phyloP scores from a whole-genome alignment of 2,797 vertebrate species.

The Spinus pinus region DNA sequence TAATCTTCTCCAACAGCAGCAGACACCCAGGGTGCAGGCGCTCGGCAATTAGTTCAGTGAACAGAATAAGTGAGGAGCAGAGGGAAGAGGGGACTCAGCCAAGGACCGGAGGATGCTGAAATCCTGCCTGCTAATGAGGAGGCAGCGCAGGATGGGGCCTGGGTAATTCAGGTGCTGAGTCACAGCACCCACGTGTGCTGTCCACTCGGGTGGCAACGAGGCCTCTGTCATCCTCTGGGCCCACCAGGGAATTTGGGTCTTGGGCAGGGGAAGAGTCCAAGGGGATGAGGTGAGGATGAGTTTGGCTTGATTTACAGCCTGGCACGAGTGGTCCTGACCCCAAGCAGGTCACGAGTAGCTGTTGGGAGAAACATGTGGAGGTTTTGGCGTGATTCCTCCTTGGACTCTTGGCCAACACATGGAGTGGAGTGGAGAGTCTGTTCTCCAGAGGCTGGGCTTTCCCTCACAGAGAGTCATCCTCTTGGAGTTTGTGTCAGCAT shows the following conservation, averaged over 20 bases:
- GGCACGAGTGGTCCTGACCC: rapidly evolving
- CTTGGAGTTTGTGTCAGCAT: rapidly evolving
- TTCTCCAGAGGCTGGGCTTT: background rate
- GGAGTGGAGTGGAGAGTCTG: background rate
- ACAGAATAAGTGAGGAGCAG: conserved; percentile 8
- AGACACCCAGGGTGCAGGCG: conserved; percentile 54
- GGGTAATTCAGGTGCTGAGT: background rate
- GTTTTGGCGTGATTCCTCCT: background rate
- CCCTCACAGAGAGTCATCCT: rapidly evolving
- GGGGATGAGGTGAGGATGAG: background rate
- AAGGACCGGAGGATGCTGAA: background rate
- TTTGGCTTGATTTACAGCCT: background rate
- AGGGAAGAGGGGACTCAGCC: conserved; percentile 2
- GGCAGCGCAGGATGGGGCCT: background rate
- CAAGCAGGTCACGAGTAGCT: background rate
- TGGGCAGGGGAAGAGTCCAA: background rate
- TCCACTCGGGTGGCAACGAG: rapidly evolving
- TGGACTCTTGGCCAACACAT: rapidly evolving
- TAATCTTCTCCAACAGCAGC: conserved; percentile 68
- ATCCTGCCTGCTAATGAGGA: conserved; percentile 34
- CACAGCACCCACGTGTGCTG: rapidly evolving
- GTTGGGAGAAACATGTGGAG: background rate
- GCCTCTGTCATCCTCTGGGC: background rate
- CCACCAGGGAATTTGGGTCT: background rate
- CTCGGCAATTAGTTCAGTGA: conserved; percentile 66